Conservation (phyloP, 1,140 invertebrate species). For the Asbolus verrucosus region DNA sequence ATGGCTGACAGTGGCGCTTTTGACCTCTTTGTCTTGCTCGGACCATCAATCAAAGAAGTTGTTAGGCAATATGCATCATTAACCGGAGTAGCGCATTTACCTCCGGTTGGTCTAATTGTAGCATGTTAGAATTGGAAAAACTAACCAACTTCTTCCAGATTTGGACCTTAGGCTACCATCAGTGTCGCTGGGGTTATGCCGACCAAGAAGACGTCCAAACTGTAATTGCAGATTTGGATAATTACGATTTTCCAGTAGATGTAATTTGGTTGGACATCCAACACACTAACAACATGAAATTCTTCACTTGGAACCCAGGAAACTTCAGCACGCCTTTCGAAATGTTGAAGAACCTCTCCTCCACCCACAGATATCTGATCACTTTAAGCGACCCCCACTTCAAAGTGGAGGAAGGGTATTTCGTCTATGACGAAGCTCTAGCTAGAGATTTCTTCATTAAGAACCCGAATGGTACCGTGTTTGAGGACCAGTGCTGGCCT, state of each 20-base stretch:
- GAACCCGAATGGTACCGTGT: conserved; percentile 88
- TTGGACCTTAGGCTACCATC: conserved; percentile 88
- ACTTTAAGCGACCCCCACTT: conserved; percentile 98
- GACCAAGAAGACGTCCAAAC: conserved; percentile 91
- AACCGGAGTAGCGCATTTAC: conserved; percentile 79
- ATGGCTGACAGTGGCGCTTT: conserved; percentile 96
- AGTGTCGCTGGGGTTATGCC: conserved; percentile 98
- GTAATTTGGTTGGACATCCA: conserved; percentile 99
- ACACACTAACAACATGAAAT: conserved; percentile 96
- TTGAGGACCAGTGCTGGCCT: conserved; percentile 92
- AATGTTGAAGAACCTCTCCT: conserved; percentile 92
- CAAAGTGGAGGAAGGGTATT: conserved; percentile 88
- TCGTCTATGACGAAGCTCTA: conserved; percentile 87
- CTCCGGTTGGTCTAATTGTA: conserved; percentile 70
- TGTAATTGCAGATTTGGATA: conserved; percentile 86
- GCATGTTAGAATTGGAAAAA: conserved; percentile 80
- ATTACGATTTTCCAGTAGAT: conserved; percentile 92
- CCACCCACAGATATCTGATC: conserved; percentile 92
- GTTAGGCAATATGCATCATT: conserved; percentile 88
- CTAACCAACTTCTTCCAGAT: conserved; percentile 73
- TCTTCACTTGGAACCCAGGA: conserved; percentile 93
- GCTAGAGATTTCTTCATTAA: conserved; percentile 88
- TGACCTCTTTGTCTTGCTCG: conserved; percentile 91
- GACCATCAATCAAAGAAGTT: conserved; percentile 86
- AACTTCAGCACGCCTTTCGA: conserved; percentile 89